These are phyloP conservation scores for Eupithecia subumbrata DNA, from an alignment of 2,888 invertebrate genomes.

Conservation along the genomic window DNA sequence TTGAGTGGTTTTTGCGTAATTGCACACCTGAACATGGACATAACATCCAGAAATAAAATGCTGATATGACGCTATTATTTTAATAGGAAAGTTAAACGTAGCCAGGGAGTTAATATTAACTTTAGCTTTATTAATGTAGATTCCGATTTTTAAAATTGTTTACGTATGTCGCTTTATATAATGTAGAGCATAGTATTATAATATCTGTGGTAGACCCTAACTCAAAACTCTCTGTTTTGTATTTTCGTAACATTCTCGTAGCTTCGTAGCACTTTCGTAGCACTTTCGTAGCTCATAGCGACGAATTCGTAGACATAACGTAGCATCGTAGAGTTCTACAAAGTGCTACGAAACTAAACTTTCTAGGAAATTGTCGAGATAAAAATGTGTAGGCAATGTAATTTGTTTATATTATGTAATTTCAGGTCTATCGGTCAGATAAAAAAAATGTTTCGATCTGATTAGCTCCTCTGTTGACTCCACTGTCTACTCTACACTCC, in stretches of 20 bases:
- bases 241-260: not conserved
- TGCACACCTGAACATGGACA: no score
- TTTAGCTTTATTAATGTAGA: not conserved
- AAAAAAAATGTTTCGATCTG: not conserved
- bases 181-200: no score
- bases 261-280: not conserved
- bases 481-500: no score
- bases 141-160: not conserved
- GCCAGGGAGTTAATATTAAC: not conserved
- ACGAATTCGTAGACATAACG: constrained; percentile 1
- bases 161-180: not conserved
- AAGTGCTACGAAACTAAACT: not conserved
- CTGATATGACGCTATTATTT: no score
- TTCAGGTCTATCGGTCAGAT: not conserved
- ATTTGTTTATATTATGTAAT: not conserved
- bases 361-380: not conserved
- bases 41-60: no score
- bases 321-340: not conserved
- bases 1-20: no score
- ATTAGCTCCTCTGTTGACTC: no score
- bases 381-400: no score
- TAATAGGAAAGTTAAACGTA: not conserved
- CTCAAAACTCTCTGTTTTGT: not conserved
- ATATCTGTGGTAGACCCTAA: no score
- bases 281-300: not conserved